These are phyloP conservation scores for Poeciliopsis presidionis DNA, from an alignment of 2,797 vertebrate genomes.

Conservation along the genomic window DNA sequence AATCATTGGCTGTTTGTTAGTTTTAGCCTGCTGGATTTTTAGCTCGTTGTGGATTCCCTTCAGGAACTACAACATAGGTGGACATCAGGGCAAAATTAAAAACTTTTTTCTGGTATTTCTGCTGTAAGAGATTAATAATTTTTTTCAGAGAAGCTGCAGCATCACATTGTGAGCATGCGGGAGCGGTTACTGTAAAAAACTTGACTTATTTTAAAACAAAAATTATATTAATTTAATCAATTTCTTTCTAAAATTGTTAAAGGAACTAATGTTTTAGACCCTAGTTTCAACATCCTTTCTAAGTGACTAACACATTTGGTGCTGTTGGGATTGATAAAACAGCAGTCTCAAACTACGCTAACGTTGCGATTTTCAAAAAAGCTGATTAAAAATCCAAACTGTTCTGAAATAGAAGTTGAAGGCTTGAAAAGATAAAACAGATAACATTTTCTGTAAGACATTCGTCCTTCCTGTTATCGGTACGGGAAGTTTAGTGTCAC, in stretches of 20 bases:
- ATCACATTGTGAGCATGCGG: not conserved
- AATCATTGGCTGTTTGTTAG: not conserved
- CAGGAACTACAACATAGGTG: not conserved
- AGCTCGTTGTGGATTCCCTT: not conserved
- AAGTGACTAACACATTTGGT: not conserved
- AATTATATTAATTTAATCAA: not conserved
- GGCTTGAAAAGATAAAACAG: not conserved
- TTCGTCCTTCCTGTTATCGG: not conserved
- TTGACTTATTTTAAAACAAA: not conserved
- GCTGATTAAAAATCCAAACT: not conserved
- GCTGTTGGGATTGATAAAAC: not conserved
- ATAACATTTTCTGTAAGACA: not conserved
- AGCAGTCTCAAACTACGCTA: not conserved
- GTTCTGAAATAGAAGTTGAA: not conserved
- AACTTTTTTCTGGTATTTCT: not conserved
- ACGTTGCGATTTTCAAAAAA: not conserved
- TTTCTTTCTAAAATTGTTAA: not conserved
- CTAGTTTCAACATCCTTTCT: not conserved
- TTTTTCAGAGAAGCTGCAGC: not conserved
- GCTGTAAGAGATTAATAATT: not conserved
- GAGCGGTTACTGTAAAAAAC: not conserved
- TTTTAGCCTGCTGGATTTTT: not conserved
- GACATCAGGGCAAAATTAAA: not conserved
- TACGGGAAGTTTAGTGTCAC: conserved; percentile 1
- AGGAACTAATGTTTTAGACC: not conserved